Base-by-base conservation (phyloP, 2,888 invertebrate species). In the Cantharis flavilabris region DNA sequence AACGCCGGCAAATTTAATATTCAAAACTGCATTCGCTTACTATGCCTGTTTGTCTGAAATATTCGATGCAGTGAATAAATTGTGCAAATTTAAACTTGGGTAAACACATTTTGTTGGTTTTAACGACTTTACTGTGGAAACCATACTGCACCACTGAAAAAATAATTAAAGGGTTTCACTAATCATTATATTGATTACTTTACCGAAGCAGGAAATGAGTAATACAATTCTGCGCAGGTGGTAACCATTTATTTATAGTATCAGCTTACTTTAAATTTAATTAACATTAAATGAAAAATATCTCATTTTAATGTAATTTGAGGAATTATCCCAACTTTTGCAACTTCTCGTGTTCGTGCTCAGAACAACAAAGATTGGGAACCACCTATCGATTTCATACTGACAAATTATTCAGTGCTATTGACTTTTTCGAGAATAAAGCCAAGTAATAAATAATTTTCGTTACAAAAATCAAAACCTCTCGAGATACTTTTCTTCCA, bases 171-270 rank as follows among this genome's bases (percentile, higher is more conserved):
- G 69, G 77, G 74, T 64, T 77, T 77, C 77, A 16, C 16, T 75
- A 77, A 77, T 77, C 74, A 70, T 77, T 77, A 77, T 77, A 75
- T 75, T 72, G 77, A 77, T 77, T 75, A 65, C 28, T 11, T 64
- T 64, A 49, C 62, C 26, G 64, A 69, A 49, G 62, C 77, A 71
- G 77, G 77, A 77, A 77, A 70, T 30, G 62, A 30, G 76, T 75
- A 77, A 77, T 63, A 23, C 62, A 49, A 77, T 20, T 72, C 16
- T 49, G 14, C 62, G 75, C 77, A 77, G 77, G 74, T 77, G 77
- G 62, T 64, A n/a, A 20, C 30, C 20, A n/a, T 26, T 30, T 75
- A 67, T 67, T 67, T 67, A 16, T 67, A 67, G 65, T 26, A 67
- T 67, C 65, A 67, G 65, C 20, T 67, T 67, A 67, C 65, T 67